Base-by-base conservation (phyloP, 1,140 invertebrate genomes). In the Drosophila miranda region DNA sequence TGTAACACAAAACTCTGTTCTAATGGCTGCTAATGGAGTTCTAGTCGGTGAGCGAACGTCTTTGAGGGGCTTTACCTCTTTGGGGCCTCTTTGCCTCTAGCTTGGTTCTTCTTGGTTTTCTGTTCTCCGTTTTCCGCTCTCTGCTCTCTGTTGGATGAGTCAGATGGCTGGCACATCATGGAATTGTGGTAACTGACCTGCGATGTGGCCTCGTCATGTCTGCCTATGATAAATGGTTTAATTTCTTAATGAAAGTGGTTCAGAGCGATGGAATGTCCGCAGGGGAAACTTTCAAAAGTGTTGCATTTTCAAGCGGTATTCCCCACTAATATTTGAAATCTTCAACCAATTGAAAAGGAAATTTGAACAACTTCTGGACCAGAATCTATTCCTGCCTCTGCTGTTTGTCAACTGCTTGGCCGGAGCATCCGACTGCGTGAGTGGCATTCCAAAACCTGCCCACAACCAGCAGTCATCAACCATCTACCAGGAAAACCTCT, bases 1-100 rank as follows among this genome's bases (percentile, higher is more conserved):
- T 61, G 81, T 77, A 84, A 84, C 73, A 80, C 53, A 74, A 86
- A 66, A 80, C 81, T 58, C 14, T 59, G 43, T 43, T 55, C 57
- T 81, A 84, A 84, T 84, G 56, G 76, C 41, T 34, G 46, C 60
- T 84, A 80, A 84, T 84, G 82, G 81, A 48, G 38, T 61, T 51
- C n/a, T 44, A 19, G 23, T 26, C 23, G 23, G 3, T 4, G 0
- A 26, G 23, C 23, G n/a, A 46, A 19, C 45, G 52, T 14, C 45
- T 44, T 34, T 19, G 59, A 30, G 58, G 34, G 41, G 34, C 14
- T 38, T 13, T 13, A 38, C 3, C 34, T 1, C 34, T 38, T 5
- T 38, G 30, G 30, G 9, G 5, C 34, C 8, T 2, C 30, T 26
- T 26, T 3, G 23, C 28, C 3, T 34, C 30, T 13, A 3, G 9